Conservation (phyloP, 2,888 invertebrate genomes). For the Merodon equestris region DNA sequence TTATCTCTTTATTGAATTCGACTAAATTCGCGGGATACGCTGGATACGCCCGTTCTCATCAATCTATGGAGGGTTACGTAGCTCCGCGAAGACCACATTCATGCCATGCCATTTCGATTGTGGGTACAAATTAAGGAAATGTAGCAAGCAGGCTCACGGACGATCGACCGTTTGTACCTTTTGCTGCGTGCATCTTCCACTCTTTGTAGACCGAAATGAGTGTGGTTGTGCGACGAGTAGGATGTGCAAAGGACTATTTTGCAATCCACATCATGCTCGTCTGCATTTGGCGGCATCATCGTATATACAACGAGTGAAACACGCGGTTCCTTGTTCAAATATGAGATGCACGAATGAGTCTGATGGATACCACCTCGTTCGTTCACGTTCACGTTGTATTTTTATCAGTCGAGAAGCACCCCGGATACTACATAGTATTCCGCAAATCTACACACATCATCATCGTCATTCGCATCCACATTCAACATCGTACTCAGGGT, state of each 20-base stretch:
- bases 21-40: conserved; percentile 16
- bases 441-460: conserved; percentile 14
- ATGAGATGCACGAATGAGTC: conserved; percentile 60
- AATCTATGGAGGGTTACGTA: no score
- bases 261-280: conserved; percentile 29
- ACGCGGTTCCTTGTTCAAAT: conserved; percentile 43
- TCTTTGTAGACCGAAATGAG: no score
- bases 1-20: conserved; percentile 12
- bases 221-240: conserved; percentile 16
- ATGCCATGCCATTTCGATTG: no score
- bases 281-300: conserved; percentile 43
- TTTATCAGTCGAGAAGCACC: conserved; percentile 17
- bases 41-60: no score
- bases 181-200: neutral
- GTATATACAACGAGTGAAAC: conserved; percentile 5
- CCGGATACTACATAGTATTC: conserved; percentile 1
- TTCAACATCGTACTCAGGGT: conserved; percentile 8
- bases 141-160: conserved; percentile 9
- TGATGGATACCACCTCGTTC: conserved; percentile 44
- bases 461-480: conserved; percentile 13
- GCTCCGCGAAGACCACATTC: no score
- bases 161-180: neutral
- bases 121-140: conserved; percentile 29
- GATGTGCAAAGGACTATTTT: conserved; percentile 39
- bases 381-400: conserved; percentile 8